phyloP scores from a whole-genome alignment of 53 echinoderm and acorn worm species.

The Luidia sarsii region DNA sequence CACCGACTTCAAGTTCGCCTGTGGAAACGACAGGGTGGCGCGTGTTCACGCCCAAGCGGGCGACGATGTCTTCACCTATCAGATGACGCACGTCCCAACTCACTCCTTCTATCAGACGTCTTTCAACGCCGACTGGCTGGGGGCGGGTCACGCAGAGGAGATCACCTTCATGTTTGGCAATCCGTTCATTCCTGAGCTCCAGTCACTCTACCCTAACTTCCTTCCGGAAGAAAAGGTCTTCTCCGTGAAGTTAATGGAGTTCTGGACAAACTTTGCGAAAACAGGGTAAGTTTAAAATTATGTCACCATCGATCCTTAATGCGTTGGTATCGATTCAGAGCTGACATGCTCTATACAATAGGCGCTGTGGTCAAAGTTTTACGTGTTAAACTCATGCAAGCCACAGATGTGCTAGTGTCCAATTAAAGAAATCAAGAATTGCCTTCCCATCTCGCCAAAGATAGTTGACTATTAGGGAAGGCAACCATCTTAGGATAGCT shows the following conservation, averaged over 20 bases:
- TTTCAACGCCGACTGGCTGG: conserved; percentile 65
- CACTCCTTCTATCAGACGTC: too few species aligned
- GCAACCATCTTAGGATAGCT: too few species aligned
- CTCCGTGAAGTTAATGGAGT: conserved; percentile 73
- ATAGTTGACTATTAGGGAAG: too few species aligned
- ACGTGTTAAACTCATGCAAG: too few species aligned
- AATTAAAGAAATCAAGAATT: too few species aligned
- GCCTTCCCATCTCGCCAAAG: too few species aligned
- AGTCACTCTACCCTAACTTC: too few species aligned
- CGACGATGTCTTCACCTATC: conserved; percentile 60
- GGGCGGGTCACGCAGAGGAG: conserved; percentile 78
- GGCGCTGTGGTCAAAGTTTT: too few species aligned
- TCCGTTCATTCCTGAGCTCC: conserved; percentile 55
- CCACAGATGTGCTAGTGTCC: too few species aligned
- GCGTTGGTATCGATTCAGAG: too few species aligned
- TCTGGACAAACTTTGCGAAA: conserved; percentile 86
- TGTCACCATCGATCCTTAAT: too few species aligned
- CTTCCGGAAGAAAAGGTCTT: conserved; percentile 61
- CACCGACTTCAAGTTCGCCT: conserved; percentile 60
- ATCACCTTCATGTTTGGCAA: conserved; percentile 74
- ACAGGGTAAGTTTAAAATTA: conserved; percentile 76
- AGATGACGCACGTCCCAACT: conserved; percentile 58
- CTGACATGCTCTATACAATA: too few species aligned
- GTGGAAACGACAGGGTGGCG: conserved; percentile 49
- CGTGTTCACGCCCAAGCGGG: conserved; percentile 57